Evolutionary conservation across 2,113 vertebrate genomes (phyloP).

Genomic region (Channa argus): DNA sequence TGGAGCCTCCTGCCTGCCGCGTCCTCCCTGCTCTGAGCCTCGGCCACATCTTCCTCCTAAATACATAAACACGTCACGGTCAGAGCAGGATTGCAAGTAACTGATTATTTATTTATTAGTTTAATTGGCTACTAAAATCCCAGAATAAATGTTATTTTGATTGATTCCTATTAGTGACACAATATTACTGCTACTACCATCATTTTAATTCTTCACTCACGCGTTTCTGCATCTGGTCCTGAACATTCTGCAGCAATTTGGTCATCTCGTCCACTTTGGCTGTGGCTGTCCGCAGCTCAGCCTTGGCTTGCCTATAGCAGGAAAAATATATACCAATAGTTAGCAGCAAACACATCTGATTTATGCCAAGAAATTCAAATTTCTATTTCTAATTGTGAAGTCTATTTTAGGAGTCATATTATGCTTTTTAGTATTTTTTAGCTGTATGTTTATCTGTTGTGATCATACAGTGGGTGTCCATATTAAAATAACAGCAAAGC

Average conservation of each 20-base stretch:
- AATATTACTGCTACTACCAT: neutral
- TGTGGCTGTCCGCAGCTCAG: conserved; percentile 85
- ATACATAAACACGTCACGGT: conserved; percentile 28
- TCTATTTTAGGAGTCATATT: too few species aligned
- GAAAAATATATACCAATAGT: too few species aligned
- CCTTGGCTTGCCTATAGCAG: conserved; percentile 86
- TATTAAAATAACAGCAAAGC: too few species aligned
- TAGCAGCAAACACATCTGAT: too few species aligned
- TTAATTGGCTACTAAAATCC: neutral
- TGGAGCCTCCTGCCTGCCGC: conserved; percentile 87
- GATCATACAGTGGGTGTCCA: too few species aligned
- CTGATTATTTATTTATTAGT: neutral
- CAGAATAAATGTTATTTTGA: neutral
- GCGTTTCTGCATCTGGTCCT: conserved; percentile 87
- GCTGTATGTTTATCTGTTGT: too few species aligned
- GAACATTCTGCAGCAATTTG: conserved; percentile 83
- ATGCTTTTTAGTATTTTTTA: too few species aligned
- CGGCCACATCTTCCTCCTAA: conserved; percentile 87
- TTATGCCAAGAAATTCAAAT: too few species aligned
- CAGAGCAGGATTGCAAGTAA: conserved; percentile 1
- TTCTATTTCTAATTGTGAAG: too few species aligned
- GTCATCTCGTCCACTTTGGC: conserved; percentile 90
- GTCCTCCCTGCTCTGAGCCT: conserved; percentile 87
- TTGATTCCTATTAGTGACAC: neutral
- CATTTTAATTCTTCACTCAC: conserved; percentile 71